These are phyloP conservation scores for Heliconius congener DNA, from an alignment of 1,140 invertebrate genomes.

Conservation along the genomic window DNA sequence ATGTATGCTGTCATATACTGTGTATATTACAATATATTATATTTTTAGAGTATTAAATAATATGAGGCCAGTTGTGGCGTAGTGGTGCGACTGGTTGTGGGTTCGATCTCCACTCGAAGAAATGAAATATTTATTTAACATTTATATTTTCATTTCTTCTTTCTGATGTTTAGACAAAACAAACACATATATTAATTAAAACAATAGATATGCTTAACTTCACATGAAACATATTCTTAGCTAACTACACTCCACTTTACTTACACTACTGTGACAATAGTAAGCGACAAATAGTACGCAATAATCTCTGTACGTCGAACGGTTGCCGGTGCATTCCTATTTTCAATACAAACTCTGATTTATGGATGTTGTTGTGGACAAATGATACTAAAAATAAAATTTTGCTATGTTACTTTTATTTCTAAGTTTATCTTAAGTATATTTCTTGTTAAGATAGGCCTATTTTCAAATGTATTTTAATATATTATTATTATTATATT, in stretches of 20 bases:
- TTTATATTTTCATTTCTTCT: too few species aligned
- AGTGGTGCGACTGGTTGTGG: too few species aligned
- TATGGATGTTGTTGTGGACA: constrained; percentile 9
- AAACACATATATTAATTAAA: too few species aligned
- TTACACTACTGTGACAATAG: neutral
- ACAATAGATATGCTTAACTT: neutral
- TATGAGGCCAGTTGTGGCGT: too few species aligned
- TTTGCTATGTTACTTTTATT: constrained; percentile 19
- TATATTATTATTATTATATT: constrained; percentile 1
- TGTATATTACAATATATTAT: neutral
- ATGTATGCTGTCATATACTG: too few species aligned
- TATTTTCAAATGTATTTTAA: constrained; percentile 9
- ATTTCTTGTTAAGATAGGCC: neutral
- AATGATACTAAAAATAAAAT: constrained; percentile 19
- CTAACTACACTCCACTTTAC: neutral
- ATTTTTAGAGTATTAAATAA: neutral
- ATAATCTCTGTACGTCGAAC: constrained; percentile 13
- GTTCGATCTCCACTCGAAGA: too few species aligned
- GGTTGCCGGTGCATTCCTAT: constrained; percentile 21
- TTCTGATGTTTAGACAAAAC: too few species aligned
- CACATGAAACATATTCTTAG: neutral
- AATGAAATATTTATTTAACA: too few species aligned
- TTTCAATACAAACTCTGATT: constrained; percentile 17
- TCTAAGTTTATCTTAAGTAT: constrained; percentile 1
- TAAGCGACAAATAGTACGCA: neutral